Evolutionary conservation across 2,113 vertebrate genomes (phyloP).

Genomic region (Tylochromis polylepis): DNA sequence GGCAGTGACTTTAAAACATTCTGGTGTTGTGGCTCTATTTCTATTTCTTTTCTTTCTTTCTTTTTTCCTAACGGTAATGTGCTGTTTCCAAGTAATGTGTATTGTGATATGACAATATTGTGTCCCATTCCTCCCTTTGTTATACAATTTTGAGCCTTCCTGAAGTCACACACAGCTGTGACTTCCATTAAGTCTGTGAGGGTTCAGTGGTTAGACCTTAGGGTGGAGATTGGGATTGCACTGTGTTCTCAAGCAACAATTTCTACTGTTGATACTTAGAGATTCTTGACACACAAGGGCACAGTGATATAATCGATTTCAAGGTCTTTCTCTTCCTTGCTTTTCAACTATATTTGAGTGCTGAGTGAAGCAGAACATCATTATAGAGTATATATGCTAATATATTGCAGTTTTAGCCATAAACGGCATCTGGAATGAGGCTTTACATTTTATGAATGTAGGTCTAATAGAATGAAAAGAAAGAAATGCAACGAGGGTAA

Average conservation of each 20-base stretch:
- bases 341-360: not conserved
- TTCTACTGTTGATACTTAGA: not conserved
- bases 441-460: not conserved
- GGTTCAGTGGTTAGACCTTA: not conserved
- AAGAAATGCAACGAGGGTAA: not conserved
- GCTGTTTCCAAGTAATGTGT: not conserved
- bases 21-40: not conserved
- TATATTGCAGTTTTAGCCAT: not conserved
- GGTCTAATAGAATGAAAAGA: not conserved
- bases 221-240: not conserved
- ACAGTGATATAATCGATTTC: not conserved
- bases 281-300: conserved; percentile 26
- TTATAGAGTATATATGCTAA: not conserved
- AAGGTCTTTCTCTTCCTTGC: conserved; percentile 9
- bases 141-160: not conserved
- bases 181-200: not conserved
- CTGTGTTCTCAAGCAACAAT: not conserved
- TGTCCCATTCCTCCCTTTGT: not conserved
- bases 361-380: not conserved
- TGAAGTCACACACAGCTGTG: not conserved
- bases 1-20: not conserved
- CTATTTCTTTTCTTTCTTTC: not conserved
- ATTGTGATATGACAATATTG: not conserved
- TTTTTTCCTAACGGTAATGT: not conserved
- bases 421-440: not conserved